A percentile compares a stretch with the other conserved stretches of the same genome.
Evolutionary conservation across 2,113 vertebrate species (phyloP).

Genomic region (Sceloporus tristichus): DNA sequence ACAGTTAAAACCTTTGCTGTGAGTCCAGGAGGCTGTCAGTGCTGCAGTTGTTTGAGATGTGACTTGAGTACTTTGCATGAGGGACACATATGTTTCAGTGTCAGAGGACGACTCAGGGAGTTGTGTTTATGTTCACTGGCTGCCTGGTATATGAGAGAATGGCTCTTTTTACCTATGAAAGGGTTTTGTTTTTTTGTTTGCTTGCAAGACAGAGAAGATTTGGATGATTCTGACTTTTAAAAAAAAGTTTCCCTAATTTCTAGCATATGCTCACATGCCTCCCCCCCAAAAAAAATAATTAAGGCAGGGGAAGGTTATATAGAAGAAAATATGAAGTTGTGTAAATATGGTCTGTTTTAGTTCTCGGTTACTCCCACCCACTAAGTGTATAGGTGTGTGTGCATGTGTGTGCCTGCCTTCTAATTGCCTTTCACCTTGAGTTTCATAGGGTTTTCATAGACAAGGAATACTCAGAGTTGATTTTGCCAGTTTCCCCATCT

Average conservation of each 20-base stretch:
- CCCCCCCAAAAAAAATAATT: no score
- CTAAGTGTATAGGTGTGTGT: background rate
- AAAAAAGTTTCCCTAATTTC: background rate
- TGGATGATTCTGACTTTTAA: background rate
- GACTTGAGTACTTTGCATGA: background rate
- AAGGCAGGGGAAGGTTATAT: background rate
- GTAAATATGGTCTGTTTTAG: background rate
- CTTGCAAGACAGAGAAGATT: no score
- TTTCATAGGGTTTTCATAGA: no score
- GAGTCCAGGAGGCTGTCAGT: background rate
- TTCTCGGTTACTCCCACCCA: background rate
- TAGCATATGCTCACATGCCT: background rate
- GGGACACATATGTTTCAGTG: background rate
- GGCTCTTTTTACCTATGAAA: background rate
- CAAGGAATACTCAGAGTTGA: no score
- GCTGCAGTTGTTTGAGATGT: background rate
- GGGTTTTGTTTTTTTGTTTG: background rate
- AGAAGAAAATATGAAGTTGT: background rate
- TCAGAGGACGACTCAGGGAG: background rate
- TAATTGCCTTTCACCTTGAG: no score
- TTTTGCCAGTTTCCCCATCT: no score
- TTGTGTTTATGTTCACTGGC: background rate
- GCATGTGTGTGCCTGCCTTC: no score
- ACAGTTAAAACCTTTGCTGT: background rate
- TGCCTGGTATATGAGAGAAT: no score